phyloP scores from a whole-genome alignment of 2,113 vertebrate genomes.

The Megaceryle maxima region DNA sequence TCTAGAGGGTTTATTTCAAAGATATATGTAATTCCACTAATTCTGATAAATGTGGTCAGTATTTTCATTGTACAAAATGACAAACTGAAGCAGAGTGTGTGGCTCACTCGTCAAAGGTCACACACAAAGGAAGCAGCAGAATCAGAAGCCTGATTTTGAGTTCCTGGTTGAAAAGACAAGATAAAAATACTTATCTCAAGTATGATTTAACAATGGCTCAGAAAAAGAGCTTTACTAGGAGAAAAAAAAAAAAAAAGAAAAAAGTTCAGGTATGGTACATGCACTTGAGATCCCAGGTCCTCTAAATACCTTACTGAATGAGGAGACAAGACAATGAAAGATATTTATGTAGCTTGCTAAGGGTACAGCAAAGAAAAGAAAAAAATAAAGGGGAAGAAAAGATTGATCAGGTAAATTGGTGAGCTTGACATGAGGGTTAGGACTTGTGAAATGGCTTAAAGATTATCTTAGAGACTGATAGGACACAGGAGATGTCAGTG shows the following conservation, averaged over 20 bases:
- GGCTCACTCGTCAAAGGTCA: not conserved
- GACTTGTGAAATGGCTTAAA: slow-evolving; percentile 49
- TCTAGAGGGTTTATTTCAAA: not conserved
- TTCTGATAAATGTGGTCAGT: not conserved
- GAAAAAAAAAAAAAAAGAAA: not conserved
- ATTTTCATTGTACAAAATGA: not conserved
- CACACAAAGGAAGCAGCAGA: not conserved
- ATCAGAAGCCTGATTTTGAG: not conserved
- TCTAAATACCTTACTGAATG: slow-evolving; percentile 8
- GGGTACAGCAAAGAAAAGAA: not conserved
- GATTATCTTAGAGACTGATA: slow-evolving; percentile 21
- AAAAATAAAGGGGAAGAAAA: not conserved
- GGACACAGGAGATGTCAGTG: not conserved
- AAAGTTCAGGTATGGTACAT: not conserved
- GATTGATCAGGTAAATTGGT: slow-evolving; percentile 14
- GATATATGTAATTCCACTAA: not conserved
- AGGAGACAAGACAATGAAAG: not conserved
- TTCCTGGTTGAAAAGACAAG: not conserved
- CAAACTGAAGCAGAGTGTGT: not conserved
- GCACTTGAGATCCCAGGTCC: not conserved
- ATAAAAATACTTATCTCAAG: not conserved
- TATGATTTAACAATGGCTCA: not conserved
- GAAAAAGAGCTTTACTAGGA: not conserved
- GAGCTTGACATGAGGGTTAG: slow-evolving; percentile 16
- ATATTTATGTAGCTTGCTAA: slow-evolving; percentile 12